These are phyloP conservation scores for Scatophagus argus DNA, from an alignment of 2,113 vertebrate genomes.

Conservation along the genomic window DNA sequence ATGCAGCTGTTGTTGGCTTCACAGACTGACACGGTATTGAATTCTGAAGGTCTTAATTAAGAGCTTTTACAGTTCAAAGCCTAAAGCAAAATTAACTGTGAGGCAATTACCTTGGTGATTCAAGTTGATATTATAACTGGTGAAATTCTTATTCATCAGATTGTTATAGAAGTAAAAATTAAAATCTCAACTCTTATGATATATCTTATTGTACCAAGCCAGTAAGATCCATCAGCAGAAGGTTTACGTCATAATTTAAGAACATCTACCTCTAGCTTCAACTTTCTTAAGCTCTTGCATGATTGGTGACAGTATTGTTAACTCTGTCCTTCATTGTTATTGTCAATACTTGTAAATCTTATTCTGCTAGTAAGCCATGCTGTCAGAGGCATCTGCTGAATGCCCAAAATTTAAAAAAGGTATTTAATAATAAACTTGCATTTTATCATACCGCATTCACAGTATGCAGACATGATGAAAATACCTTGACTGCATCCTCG, in stretches of 20 bases:
- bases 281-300: not conserved
- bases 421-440: not conserved
- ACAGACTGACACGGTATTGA: too few species aligned
- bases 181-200: too few species aligned
- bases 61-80: too few species aligned
- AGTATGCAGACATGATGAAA: not conserved
- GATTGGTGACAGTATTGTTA: not conserved
- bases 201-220: too few species aligned
- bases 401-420: too few species aligned
- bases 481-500: slow-evolving; percentile 97
- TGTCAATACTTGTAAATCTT: not conserved
- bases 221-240: not conserved
- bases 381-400: not conserved
- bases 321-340: not conserved
- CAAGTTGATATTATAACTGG: too few species aligned
- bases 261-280: not conserved
- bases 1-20: too few species aligned
- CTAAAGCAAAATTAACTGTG: too few species aligned
- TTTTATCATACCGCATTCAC: not conserved
- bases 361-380: not conserved
- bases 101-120: too few species aligned
- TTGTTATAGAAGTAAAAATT: too few species aligned
- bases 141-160: too few species aligned
- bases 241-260: not conserved
- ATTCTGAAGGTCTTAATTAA: too few species aligned